A percentile compares a stretch with the other conserved stretches of the same genome.
These are phyloP conservation scores for Andinoacara biseriatus DNA, from an alignment of 2,113 vertebrate genomes.

Conservation along the genomic window DNA sequence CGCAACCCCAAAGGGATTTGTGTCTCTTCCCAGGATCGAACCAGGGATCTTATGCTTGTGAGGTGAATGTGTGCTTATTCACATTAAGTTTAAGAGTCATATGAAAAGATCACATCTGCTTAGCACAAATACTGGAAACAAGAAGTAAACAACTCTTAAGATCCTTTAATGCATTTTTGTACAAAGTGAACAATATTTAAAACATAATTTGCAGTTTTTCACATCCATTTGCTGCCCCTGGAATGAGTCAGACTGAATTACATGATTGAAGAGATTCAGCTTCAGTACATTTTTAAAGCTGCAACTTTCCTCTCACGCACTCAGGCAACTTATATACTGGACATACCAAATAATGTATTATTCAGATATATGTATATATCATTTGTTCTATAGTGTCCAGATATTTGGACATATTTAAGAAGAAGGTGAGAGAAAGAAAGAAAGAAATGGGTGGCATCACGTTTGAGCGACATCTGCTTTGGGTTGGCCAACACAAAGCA, in stretches of 20 bases:
- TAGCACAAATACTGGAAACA: constrained; percentile 5
- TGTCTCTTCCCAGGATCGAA: neutral
- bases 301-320: neutral
- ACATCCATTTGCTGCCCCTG: neutral
- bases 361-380: too few relatives aligned
- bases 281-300: too few relatives aligned
- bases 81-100: neutral
- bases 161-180: neutral
- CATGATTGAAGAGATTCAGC: neutral
- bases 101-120: neutral
- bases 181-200: constrained; percentile 2
- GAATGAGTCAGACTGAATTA: neutral
- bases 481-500: constrained; percentile 37
- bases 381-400: neutral
- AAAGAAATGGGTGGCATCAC: constrained; percentile 15
- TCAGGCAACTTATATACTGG: too few relatives aligned
- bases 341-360: too few relatives aligned
- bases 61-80: neutral
- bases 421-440: neutral
- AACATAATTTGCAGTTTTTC: neutral
- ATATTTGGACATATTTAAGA: neutral
- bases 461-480: constrained; percentile 61
- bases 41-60: neutral
- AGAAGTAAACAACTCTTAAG: neutral
- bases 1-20: neutral